Base-by-base conservation (phyloP, 2,113 vertebrate genomes). In the Cathartes aura region DNA sequence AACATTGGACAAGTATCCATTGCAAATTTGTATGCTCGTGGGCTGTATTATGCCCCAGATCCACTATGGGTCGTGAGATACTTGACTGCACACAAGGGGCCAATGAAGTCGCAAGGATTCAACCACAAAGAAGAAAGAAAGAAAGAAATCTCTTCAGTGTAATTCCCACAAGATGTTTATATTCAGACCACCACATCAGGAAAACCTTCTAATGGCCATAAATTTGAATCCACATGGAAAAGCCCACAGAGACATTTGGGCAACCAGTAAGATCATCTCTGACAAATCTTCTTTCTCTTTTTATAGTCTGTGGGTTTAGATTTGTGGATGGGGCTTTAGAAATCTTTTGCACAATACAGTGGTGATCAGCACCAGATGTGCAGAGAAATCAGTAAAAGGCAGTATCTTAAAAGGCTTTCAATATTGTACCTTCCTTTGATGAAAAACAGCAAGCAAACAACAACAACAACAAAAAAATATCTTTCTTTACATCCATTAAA, bases 401-500 rank as follows among this genome's bases (percentile, higher is more conserved):
- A 88, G 78, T 26, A 36, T 42, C 26, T 75, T 34, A 93, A 83
- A 79, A 90, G 63, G 53, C n/a, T 83, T 83, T 89, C 74, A 82
- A 12, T 87, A 90, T 21, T 71, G 52, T 43, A 88, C 82, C 60
- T 84, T 89, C 84, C 72, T 75, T 48, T 22, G 80, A 87, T 68
- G 92, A 53, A 47, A 92, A 89, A 29, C 32, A 80, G 58, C 71
- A 84, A 78, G 55, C 87, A 95, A 96, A 89, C 56, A 79, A 53
- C 75, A 64, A 52, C 17, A 52, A 32, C 27, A 73, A 45, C 26
- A 55, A 55, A 58, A 71, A 38, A 53, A 19, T 19, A n/a, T 24
- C 75, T 73, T 89, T 93, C 93, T 96, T 91, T 89, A 82, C 94
- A 97, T 85, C 89, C 82, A 87, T 80, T 81, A 82, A 75, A 75